Evolutionary conservation across 2,797 vertebrate species (phyloP).

Genomic region (Staurois parvus): DNA sequence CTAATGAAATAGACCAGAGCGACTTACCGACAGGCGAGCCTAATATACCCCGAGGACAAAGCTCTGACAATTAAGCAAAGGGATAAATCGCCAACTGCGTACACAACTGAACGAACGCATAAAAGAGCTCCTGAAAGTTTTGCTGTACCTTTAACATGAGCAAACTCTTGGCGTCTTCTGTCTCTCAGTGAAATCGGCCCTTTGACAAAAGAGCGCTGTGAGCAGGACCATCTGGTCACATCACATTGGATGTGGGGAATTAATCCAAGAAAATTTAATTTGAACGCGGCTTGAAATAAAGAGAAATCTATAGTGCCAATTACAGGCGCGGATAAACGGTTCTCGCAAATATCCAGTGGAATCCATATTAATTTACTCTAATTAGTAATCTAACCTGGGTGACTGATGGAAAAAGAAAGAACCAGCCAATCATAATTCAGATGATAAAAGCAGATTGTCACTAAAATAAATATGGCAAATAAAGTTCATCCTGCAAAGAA

Average conservation of each 20-base stretch:
- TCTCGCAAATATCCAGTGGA: background rate
- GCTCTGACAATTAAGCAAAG: background rate
- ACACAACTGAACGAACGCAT: too few species aligned
- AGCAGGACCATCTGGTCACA: conserved; percentile 57
- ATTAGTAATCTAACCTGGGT: background rate
- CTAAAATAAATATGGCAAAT: background rate
- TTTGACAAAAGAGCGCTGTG: conserved; percentile 45
- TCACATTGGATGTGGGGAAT: conserved; percentile 52
- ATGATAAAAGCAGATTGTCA: background rate
- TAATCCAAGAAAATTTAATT: conserved; percentile 57
- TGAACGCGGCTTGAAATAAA: conserved; percentile 48
- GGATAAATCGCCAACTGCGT: too few species aligned
- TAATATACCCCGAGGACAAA: background rate
- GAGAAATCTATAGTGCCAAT: conserved; percentile 48
- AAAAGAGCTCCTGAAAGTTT: too few species aligned
- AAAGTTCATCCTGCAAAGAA: too few species aligned
- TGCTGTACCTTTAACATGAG: conserved; percentile 15
- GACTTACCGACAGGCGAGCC: background rate
- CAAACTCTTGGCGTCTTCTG: conserved; percentile 5
- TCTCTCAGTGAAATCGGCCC: conserved; percentile 33
- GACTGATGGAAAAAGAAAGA: background rate
- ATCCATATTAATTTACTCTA: conserved; percentile 1
- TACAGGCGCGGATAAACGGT: background rate
- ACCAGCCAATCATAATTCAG: background rate
- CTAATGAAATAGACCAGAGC: background rate